A percentile compares a stretch with the other conserved stretches of the same genome.
phyloP scores from a whole-genome alignment of 2,888 invertebrate genomes.

The Rhabditoides inermis region DNA sequence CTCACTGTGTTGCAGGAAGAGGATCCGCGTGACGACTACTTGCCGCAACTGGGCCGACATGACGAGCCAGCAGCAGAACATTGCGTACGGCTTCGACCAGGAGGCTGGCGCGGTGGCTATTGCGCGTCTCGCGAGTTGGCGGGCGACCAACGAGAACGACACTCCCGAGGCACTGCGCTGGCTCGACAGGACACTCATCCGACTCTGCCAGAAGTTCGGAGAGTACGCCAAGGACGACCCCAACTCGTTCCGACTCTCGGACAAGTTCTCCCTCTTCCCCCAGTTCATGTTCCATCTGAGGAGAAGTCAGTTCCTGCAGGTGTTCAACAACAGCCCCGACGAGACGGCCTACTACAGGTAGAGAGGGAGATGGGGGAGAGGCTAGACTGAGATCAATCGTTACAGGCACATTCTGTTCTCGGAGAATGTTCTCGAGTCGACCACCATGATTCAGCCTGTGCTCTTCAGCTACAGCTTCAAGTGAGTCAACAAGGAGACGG shows the following conservation, averaged over 20 bases:
- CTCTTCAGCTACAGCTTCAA: constrained; percentile 96
- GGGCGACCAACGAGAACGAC: constrained; percentile 74
- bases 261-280: constrained; percentile 94
- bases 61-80: constrained; percentile 58
- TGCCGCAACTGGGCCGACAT: constrained; percentile 97
- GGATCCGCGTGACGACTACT: constrained; percentile 89
- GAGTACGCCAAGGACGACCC: constrained; percentile 96
- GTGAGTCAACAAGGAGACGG: constrained; percentile 63
- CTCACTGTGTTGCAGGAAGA: constrained; percentile 67
- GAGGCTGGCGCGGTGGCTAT: constrained; percentile 94
- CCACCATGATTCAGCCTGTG: constrained; percentile 99
- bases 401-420: constrained; percentile 86
- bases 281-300: constrained; percentile 99
- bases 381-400: neutral
- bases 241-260: constrained; percentile 84
- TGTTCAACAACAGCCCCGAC: constrained; percentile 98
- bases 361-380: no score
- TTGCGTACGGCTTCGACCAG: constrained; percentile 59
- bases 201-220: constrained; percentile 98
- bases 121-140: constrained; percentile 88
- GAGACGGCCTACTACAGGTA: constrained; percentile 95
- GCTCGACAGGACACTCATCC: constrained; percentile 93
- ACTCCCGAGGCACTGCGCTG: constrained; percentile 89
- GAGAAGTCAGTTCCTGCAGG: constrained; percentile 72
- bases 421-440: constrained; percentile 89